phyloP scores from a whole-genome alignment of 2,113 vertebrate species.

The Gasterosteus aculeatus region DNA sequence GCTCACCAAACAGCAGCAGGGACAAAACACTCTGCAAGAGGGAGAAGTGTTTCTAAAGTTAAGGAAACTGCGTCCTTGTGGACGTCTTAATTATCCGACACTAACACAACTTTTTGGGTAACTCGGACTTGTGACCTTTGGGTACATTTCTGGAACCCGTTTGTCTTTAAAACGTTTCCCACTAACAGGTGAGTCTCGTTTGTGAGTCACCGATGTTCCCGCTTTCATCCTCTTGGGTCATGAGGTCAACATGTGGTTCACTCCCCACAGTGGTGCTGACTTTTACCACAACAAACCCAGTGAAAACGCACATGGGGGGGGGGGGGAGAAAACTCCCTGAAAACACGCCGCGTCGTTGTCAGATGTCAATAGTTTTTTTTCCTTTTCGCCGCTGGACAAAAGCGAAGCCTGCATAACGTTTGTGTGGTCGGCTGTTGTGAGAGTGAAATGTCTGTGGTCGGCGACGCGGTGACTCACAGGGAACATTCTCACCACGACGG shows the following conservation, averaged over 20 bases:
- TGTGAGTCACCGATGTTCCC: constrained; percentile 60
- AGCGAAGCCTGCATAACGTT: constrained; percentile 33
- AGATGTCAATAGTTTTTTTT: not conserved
- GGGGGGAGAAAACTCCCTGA: constrained; percentile 13
- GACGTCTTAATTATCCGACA: not conserved
- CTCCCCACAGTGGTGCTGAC: constrained; percentile 60
- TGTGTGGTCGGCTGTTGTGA: constrained; percentile 72
- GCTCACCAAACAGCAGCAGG: constrained; percentile 33
- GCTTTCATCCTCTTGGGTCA: constrained; percentile 24
- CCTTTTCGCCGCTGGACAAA: constrained; percentile 31
- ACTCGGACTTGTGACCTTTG: constrained; percentile 16
- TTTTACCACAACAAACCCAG: constrained; percentile 5
- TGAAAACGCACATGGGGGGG: constrained; percentile 6
- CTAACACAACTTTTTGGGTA: not conserved
- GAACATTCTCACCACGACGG: constrained; percentile 55
- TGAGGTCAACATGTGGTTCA: constrained; percentile 75
- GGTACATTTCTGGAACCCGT: constrained; percentile 40
- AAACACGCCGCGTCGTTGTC: constrained; percentile 12
- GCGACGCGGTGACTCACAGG: constrained; percentile 72
- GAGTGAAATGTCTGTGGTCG: constrained; percentile 77
- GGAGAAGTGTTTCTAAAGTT: constrained; percentile 13
- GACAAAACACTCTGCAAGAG: constrained; percentile 32
- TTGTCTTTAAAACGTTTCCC: constrained; percentile 36
- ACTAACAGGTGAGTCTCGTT: constrained; percentile 29
- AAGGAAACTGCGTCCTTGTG: constrained; percentile 11